Evolutionary conservation across 30 jellyfish, hydroid and myxozoan genomes (phyloP), one percentile per base, ranked within the genome.

Genomic region (Hydractinia echinata): DNA sequence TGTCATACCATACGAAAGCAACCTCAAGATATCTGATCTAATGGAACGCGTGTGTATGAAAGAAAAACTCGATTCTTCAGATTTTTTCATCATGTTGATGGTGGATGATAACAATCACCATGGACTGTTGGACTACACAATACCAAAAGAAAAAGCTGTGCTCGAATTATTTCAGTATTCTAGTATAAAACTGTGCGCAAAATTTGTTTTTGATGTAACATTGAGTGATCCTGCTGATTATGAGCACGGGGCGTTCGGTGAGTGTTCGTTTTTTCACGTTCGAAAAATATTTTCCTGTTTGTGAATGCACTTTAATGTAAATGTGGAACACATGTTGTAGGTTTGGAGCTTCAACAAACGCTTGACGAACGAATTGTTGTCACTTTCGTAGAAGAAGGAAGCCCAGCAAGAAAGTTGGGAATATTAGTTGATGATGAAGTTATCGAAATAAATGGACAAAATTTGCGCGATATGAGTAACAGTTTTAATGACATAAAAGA

Each of bases 361-460:
- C 54, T 44, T 1, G 96, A 83, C 61, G 92, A 81, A 5, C 67
- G 95, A 67, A 79, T 86, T 60, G 52, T 88, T 18, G 99, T 93
- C 15, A 77, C 95, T 4, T 67, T 15, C 30, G 99, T 93, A 53
- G 99, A 93, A 49, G 99, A 93, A 76, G 99, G 95, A 13, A 93
- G 99, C 54, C 96, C 96, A 5, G 96, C 99, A 15, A 81, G 80
- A 77, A 88, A 88, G 81, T 69, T 82, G 76, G 96, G 72, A 21
- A 83, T 92, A 20, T 73, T 86, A 4, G 96, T 80, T 79, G 96
- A 79, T 13, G 98, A 92, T 54, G 98, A 92, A 69, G 66, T 92
- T 4, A 72, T 86, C n/a, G 79, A 67, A 72, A 81, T 92, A 15
- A 92, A 92, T 58, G 96, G 96, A 14, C 82, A 76, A 54, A 56